Conservation (phyloP, 53 echinoderm and acorn worm genomes). For the Paelopatides confundens region DNA sequence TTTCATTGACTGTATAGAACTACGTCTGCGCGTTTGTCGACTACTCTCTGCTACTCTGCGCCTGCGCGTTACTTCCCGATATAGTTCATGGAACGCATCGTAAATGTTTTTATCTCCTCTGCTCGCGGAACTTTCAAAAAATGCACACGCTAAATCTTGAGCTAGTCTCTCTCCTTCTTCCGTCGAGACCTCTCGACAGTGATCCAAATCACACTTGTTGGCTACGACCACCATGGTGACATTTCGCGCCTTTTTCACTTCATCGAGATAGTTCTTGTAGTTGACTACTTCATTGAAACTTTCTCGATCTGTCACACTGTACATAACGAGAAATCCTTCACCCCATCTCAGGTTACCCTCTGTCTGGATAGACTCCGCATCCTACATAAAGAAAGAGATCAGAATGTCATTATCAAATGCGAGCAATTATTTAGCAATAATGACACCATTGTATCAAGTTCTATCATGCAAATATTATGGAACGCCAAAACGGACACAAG, state of each 20-base stretch:
- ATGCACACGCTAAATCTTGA: constrained; percentile 90
- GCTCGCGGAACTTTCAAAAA: constrained; percentile 90
- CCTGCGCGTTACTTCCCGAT: constrained; percentile 87
- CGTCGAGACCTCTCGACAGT: constrained; percentile 80
- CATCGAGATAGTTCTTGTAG: constrained; percentile 87
- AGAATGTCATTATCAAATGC: not conserved
- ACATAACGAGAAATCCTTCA: constrained; percentile 92
- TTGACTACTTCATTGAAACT: constrained; percentile 84
- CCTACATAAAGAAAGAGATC: constrained; percentile 50
- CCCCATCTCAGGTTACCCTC: constrained; percentile 98
- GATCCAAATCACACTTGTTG: constrained; percentile 92
- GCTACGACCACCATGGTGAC: constrained; percentile 91
- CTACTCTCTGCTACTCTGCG: constrained; percentile 69
- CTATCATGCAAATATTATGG: too few species aligned
- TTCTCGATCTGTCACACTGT: constrained; percentile 92
- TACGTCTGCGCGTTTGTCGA: constrained; percentile 79
- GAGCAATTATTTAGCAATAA: too few species aligned
- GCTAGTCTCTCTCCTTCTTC: constrained; percentile 95
- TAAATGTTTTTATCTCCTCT: constrained; percentile 77
- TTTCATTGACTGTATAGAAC: constrained; percentile 98
- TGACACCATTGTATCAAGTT: too few species aligned
- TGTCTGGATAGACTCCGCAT: constrained; percentile 78
- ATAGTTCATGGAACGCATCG: constrained; percentile 92
- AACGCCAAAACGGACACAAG: too few species aligned
- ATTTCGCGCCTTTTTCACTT: constrained; percentile 90